Conservation (phyloP, 2,113 vertebrate genomes). For the Pelusios castaneus region DNA sequence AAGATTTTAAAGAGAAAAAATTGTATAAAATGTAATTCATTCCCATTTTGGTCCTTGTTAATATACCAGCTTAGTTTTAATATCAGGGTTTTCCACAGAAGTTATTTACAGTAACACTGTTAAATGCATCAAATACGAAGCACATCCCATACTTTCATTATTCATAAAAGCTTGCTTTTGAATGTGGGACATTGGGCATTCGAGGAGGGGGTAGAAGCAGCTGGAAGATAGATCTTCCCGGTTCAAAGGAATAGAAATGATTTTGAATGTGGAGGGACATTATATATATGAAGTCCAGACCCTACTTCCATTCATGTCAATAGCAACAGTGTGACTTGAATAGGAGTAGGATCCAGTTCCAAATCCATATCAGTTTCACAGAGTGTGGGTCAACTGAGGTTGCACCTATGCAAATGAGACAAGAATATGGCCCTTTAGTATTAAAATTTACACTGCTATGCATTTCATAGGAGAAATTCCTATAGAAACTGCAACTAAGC, state of each 20-base stretch:
- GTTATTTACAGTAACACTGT: not conserved
- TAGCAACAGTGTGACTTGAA: not conserved
- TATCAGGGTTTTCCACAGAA: not conserved
- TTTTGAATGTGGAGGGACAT: slow-evolving; percentile 32
- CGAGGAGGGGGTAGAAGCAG: not conserved
- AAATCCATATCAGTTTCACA: not conserved
- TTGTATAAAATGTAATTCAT: not conserved
- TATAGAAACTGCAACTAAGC: not conserved
- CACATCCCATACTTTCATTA: not conserved
- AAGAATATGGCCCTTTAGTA: not conserved
- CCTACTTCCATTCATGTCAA: not conserved
- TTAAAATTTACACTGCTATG: not conserved
- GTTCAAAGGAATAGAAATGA: slow-evolving; percentile 28
- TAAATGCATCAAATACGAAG: not conserved
- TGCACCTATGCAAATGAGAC: slow-evolving; percentile 1
- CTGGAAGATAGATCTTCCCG: slow-evolving; percentile 31
- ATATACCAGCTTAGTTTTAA: not conserved
- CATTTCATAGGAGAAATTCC: not conserved
- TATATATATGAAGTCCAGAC: not conserved
- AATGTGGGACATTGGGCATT: not conserved
- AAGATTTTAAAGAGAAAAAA: not conserved
- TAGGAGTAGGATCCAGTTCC: not conserved
- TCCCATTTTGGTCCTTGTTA: not conserved
- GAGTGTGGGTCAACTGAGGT: not conserved
- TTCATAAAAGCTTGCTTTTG: not conserved